Percentiles rank a stretch among this genome's conserved stretches.
Conservation (phyloP, 2,797 vertebrate species). For the Acanthurus leucopareius region DNA sequence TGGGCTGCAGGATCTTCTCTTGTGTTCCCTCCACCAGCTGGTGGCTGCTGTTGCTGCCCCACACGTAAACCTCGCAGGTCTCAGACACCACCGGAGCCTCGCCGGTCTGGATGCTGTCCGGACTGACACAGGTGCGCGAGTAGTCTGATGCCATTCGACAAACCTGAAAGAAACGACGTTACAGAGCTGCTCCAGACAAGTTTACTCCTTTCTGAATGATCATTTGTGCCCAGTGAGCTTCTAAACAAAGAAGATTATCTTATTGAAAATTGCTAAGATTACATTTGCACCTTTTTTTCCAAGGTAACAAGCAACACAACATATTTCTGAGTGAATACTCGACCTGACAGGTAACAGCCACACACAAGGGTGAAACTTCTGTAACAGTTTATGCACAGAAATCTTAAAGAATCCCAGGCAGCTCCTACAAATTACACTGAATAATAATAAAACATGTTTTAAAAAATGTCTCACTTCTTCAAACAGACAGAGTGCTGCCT, state of each 20-base stretch:
- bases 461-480: conserved; percentile 90
- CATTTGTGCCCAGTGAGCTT: not conserved
- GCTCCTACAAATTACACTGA: no score
- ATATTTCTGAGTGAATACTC: no score
- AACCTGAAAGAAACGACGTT: conserved; percentile 82
- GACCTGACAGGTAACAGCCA: no score
- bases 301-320: no score
- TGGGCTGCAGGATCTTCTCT: conserved; percentile 90
- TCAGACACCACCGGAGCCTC: conserved; percentile 94
- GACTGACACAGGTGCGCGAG: conserved; percentile 96
- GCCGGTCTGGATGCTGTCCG: conserved; percentile 95
- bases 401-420: no score
- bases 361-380: no score
- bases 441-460: no score
- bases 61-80: conserved; percentile 96
- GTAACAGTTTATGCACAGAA: no score
- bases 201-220: not conserved
- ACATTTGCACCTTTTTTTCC: no score
- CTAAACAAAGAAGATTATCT: no score
- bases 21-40: conserved; percentile 89
- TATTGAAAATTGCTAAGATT: no score
- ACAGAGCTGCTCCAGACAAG: not conserved
- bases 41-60: conserved; percentile 91
- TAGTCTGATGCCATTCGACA: conserved; percentile 99
- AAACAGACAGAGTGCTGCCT: conserved; percentile 95